A percentile compares a stretch with the other conserved stretches of the same genome.
Evolutionary conservation across 2,113 vertebrate genomes (phyloP).

Genomic region (Carassius gibelio): DNA sequence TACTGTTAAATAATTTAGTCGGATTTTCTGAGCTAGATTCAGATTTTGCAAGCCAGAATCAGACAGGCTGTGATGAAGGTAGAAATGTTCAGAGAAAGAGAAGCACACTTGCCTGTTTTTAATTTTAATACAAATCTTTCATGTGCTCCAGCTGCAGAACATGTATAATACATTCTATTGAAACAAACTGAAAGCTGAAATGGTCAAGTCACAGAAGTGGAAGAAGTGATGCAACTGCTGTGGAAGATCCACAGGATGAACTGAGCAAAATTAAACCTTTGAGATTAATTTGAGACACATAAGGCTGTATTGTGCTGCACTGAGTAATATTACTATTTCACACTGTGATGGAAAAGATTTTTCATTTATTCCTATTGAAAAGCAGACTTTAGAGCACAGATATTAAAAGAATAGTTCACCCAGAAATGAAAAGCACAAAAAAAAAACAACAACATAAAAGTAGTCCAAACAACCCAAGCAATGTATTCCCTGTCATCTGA

Average conservation of each 20-base stretch:
- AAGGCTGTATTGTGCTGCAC: background rate
- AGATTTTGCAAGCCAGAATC: background rate
- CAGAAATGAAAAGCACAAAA: background rate
- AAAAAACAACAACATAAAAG: background rate
- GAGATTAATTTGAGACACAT: conserved; percentile 1
- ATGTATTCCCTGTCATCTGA: background rate
- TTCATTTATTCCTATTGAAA: background rate
- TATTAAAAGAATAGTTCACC: conserved; percentile 11
- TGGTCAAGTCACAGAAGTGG: conserved; percentile 1
- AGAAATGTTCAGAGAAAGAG: background rate
- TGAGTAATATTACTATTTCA: background rate
- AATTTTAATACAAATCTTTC: background rate
- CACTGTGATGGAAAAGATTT: background rate
- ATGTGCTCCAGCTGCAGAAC: conserved; percentile 4
- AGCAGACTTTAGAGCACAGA: conserved; percentile 13
- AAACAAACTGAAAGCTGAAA: background rate
- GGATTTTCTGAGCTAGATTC: background rate
- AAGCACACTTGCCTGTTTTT: background rate
- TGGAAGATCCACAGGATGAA: conserved; percentile 27
- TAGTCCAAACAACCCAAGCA: background rate
- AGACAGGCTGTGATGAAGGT: background rate
- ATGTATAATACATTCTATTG: conserved; percentile 19
- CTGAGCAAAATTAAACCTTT: background rate
- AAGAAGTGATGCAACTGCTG: conserved; percentile 39
- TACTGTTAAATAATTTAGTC: background rate